Evolutionary conservation across 2,888 invertebrate species (phyloP), one percentile per base, ranked within the genome.

Genomic region (Dione vanillae): DNA sequence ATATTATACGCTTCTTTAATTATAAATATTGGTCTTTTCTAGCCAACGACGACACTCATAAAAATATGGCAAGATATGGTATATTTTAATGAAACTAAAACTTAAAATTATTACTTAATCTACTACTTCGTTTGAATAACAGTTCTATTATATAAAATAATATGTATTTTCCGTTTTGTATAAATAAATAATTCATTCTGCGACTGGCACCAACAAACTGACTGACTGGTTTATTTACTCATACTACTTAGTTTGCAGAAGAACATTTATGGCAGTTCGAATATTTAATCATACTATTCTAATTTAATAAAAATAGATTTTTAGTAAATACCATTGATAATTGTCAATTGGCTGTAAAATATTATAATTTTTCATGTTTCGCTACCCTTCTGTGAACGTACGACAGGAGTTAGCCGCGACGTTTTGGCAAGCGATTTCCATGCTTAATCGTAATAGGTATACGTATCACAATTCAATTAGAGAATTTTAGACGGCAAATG

Each of bases 401-500:
- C 27, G 14, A 10, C 20, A 20, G 19, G 14, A 41, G 14, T 20
- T 41, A 19, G 2, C 2, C 20, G 20, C 20, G 20, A 47, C 16
- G 41, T 52, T 35, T 19, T 52, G 43, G 61, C 43, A n/a, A 14
- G 14, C 35, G 35, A 45, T 37, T 47, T 16, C 52, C 62, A n/a
- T 62, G 45, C 62, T 54, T 69, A 69, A 37, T 62, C 19, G 37
- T 49, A 47, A 52, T 69, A 68, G n/a, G 49, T 40, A 59, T 68
- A 69, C 47, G 64, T 71, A 65, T 70, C 73, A 73, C 68, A 71
- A 65, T 65, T 73, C 70, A 70, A 52, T 56, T 43, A 64, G 27
- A 47, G 67, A 69, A 71, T 70, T 69, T 62, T 58, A 74, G 72
- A 74, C 72, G 74, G 74, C 68, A 65, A 70, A 68, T 66, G 64